Evolutionary conservation across 2,888 invertebrate genomes (phyloP).

Genomic region (Phlogophora meticulosa): DNA sequence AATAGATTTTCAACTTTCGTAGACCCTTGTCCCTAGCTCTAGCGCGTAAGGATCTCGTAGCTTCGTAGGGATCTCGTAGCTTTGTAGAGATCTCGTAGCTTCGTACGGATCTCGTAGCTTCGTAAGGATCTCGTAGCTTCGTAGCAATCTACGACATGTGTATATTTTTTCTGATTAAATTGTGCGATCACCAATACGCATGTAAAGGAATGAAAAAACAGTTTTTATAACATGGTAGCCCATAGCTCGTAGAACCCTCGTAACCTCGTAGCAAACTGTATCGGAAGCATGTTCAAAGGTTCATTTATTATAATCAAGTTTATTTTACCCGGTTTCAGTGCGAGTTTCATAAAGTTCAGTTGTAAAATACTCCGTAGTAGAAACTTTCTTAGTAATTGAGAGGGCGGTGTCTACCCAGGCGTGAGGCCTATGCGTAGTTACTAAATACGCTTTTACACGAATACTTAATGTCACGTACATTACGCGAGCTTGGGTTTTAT

Average conservation of each 20-base stretch:
- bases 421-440: conserved; percentile 24
- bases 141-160: background rate
- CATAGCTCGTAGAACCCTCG: conserved; percentile 16
- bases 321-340: conserved; percentile 5
- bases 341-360: conserved; percentile 18
- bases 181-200: too few relatives aligned
- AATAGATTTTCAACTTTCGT: too few relatives aligned
- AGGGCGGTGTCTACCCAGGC: conserved; percentile 20
- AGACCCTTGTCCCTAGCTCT: background rate
- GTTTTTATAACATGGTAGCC: background rate
- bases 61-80: background rate
- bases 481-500: conserved; percentile 5
- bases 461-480: conserved; percentile 16
- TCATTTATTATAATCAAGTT: conserved; percentile 6
- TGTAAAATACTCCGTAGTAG: conserved; percentile 25
- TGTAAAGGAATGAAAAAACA: background rate
- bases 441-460: conserved; percentile 36
- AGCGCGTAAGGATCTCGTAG: background rate
- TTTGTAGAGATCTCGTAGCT: background rate
- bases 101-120: background rate
- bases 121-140: background rate
- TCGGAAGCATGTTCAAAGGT: conserved; percentile 4
- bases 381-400: conserved; percentile 44
- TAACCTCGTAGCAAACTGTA: conserved; percentile 22
- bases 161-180: too few relatives aligned